Evolutionary conservation across 2,888 invertebrate genomes (phyloP).

Genomic region (Drosophila phalerata): DNA sequence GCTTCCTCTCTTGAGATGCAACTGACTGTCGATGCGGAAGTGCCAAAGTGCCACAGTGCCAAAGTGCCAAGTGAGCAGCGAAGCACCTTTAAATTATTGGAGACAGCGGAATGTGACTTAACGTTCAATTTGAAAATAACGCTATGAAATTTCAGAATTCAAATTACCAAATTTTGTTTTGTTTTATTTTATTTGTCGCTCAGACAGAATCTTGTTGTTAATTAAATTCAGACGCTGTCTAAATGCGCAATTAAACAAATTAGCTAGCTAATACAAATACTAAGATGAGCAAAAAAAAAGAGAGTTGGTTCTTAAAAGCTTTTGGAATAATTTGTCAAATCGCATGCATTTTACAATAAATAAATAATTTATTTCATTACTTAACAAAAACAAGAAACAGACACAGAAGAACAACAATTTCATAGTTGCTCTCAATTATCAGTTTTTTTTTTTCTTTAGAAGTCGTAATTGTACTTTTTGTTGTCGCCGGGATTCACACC

Average conservation of each 20-base stretch:
- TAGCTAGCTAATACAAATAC: conserved; percentile 37
- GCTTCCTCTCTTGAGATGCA: conserved; percentile 35
- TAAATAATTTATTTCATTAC: conserved; percentile 77
- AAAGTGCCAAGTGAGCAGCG: conserved; percentile 45
- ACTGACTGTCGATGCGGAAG: conserved; percentile 54
- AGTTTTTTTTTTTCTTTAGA: conserved; percentile 27
- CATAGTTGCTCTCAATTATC: conserved; percentile 15
- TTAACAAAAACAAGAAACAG: conserved; percentile 55
- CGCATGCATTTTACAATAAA: conserved; percentile 65
- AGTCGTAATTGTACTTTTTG: conserved; percentile 66
- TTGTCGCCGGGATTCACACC: conserved; percentile 73
- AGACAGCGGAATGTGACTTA: background rate
- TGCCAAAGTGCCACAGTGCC: conserved; percentile 28
- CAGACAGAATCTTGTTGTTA: conserved; percentile 20
- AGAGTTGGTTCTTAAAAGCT: conserved; percentile 22
- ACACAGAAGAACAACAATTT: conserved; percentile 43
- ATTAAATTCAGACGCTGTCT: conserved; percentile 27
- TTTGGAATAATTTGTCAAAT: conserved; percentile 32
- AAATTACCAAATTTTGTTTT: conserved; percentile 14
- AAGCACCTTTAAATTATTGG: conserved; percentile 46
- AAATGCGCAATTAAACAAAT: conserved; percentile 67
- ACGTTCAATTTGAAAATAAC: conserved; percentile 4
- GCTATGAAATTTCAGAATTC: conserved; percentile 15
- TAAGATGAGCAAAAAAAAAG: conserved; percentile 14
- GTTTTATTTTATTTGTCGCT: conserved; percentile 17